Percentiles rank a stretch among this genome's conserved stretches.
Conservation (phyloP, 2,797 vertebrate species). For the Sparidentex hasta region DNA sequence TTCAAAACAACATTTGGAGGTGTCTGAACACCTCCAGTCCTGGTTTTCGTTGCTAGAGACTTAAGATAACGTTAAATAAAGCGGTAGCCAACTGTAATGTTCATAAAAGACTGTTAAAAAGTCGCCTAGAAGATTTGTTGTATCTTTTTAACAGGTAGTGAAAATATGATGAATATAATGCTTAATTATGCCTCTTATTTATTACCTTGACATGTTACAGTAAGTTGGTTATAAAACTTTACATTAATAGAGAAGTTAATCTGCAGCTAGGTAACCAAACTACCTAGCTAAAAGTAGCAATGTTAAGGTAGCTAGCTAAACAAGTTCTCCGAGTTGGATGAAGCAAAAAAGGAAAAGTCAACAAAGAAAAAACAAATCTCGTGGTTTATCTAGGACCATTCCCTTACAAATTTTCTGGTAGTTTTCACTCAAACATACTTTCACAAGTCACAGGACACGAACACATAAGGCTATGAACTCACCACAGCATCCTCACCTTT, state of each 20-base stretch:
- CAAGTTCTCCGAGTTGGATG: not conserved
- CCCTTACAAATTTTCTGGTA: no score
- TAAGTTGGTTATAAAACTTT: not conserved
- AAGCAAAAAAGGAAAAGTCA: not conserved
- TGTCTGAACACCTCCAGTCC: not conserved
- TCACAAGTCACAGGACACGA: no score
- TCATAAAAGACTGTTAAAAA: not conserved
- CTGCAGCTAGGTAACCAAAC: not conserved
- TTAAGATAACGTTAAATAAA: slow-evolving; percentile 10
- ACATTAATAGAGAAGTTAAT: not conserved
- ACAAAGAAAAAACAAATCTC: not conserved
- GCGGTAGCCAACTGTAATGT: not conserved
- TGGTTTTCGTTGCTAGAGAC: not conserved
- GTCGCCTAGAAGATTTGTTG: not conserved
- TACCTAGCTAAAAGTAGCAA: not conserved
- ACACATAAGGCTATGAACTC: not conserved
- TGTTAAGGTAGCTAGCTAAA: not conserved
- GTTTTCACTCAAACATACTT: not conserved
- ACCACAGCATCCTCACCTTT: slow-evolving; percentile 37
- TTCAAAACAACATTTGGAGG: not conserved
- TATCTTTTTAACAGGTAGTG: no score
- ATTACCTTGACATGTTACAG: not conserved
- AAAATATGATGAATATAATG: not conserved
- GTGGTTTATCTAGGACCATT: not conserved
- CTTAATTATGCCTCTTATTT: not conserved